Percentiles rank a stretch among this genome's conserved stretches.
Conservation (phyloP, 2,888 invertebrate species). For the Ennomos quercinarius region DNA sequence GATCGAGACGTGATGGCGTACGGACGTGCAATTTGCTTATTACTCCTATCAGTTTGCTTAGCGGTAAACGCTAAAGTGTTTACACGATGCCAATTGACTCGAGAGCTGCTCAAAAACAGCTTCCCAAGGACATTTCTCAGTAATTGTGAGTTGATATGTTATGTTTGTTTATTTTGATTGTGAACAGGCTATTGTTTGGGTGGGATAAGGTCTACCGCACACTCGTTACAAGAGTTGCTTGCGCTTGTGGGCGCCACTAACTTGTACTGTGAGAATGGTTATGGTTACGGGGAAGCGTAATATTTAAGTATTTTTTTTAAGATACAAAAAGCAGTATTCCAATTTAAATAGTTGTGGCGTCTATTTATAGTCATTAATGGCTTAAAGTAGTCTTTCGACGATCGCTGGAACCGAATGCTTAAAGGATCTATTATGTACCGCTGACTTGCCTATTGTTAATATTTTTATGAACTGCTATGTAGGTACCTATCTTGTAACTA, state of each 20-base stretch:
- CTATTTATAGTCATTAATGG: no score
- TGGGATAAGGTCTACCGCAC: not conserved
- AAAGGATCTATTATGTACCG: no score
- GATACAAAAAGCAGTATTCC: no score
- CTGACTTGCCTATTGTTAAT: no score
- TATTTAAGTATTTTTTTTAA: not conserved
- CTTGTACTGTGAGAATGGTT: no score
- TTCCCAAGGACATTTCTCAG: slow-evolving; percentile 89
- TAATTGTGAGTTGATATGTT: slow-evolving; percentile 86
- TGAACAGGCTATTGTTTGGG: slow-evolving; percentile 22
- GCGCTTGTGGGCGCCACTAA: no score
- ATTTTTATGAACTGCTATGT: no score
- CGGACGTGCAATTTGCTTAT: slow-evolving; percentile 56
- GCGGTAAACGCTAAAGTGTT: slow-evolving; percentile 82
- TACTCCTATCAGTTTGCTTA: slow-evolving; percentile 55
- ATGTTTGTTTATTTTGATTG: slow-evolving; percentile 9
- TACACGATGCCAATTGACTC: slow-evolving; percentile 88
- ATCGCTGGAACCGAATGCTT: no score
- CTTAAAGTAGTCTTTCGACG: no score
- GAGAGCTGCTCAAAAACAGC: slow-evolving; percentile 87
- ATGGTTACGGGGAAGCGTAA: no score
- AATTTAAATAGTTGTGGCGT: no score
- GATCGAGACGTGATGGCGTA: slow-evolving; percentile 56
- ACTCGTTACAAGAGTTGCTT: not conserved
- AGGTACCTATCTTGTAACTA: no score